Evolutionary conservation across 2,797 vertebrate species (phyloP), one percentile per base, ranked within the genome.

Genomic region (Buceros bicornis): DNA sequence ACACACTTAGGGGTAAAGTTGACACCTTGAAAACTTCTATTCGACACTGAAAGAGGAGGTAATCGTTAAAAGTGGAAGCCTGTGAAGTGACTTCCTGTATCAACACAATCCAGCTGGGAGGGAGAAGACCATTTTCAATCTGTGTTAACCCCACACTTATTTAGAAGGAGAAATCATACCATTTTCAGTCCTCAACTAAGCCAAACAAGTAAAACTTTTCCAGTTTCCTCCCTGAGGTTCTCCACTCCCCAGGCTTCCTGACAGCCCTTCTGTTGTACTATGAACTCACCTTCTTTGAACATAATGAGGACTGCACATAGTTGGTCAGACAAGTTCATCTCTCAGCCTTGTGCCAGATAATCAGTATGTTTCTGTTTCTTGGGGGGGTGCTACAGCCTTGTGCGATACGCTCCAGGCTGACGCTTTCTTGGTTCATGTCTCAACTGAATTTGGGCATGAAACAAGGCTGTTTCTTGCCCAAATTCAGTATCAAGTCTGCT

Each of bases 221-320:
- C 67, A 70, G 47, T 26, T 72, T 72, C 19, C 29, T 65, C 33
- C 14, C 7, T 2, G 6, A 76, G 50, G 29, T 50, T 92, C 47
- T 74, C 33, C 35, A 28, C 7, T 61, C 15, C 16, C 29, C 40
- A 16, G 7, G 21, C 24, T 82, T 25, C 48, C 35, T 43, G 66
- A 40, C 1, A 67, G 53, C 42, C 50, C 70, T 84, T 45, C 48
- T 17, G 51, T 25, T 22, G 16, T 35, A 33, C 58, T 21, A 22
- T 1, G 14, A 71, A 51, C 35, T 54, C 12, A 1, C 33, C 51
- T 70, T 76, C 47, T 69, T 14, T 47, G 20, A 77, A 62, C 47
- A 60, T 1, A 19, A 28, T 0, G 7, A 66, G 40, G 73, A 13
- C 51, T 47, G 60, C 11, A 1, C 17, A 14, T 2, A 1, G 19